These are phyloP conservation scores for Ornithorhynchus anatinus DNA, from an alignment of 2,113 vertebrate species.

Conservation along the genomic window DNA sequence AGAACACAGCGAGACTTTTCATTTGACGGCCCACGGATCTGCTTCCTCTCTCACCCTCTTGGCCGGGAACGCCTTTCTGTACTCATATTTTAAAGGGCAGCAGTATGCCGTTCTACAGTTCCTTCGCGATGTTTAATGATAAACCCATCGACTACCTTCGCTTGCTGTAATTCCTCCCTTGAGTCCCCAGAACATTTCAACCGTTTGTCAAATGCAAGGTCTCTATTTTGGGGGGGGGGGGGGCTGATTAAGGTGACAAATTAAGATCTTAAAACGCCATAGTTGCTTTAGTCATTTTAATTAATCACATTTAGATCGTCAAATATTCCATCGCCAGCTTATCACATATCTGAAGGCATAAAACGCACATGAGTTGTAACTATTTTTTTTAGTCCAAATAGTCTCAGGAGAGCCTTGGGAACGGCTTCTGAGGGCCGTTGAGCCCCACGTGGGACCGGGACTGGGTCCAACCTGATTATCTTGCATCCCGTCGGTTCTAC, in stretches of 20 bases:
- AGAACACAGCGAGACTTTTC: no score
- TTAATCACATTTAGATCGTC: slow-evolving; percentile 60
- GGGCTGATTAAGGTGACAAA: slow-evolving; percentile 40
- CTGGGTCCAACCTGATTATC: no score
- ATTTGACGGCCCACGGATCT: no score
- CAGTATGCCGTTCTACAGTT: no score
- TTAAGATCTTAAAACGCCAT: slow-evolving; percentile 26
- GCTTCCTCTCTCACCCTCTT: not conserved
- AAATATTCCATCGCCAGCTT: slow-evolving; percentile 40
- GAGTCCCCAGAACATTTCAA: not conserved
- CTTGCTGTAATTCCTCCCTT: not conserved
- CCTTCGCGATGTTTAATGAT: no score
- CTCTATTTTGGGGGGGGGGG: slow-evolving; percentile 7
- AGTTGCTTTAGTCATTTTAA: slow-evolving; percentile 54
- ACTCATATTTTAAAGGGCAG: no score
- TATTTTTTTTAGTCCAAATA: not conserved
- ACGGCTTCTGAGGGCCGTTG: no score
- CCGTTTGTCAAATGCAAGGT: slow-evolving; percentile 22
- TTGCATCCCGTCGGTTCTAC: no score
- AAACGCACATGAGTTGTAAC: not conserved
- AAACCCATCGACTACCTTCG: no score
- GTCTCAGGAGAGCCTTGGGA: no score
- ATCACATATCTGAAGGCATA: not conserved
- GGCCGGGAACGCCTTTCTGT: not conserved
- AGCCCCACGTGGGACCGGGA: no score